phyloP scores from a whole-genome alignment of 2,113 vertebrate species.

The Calonectris borealis region DNA sequence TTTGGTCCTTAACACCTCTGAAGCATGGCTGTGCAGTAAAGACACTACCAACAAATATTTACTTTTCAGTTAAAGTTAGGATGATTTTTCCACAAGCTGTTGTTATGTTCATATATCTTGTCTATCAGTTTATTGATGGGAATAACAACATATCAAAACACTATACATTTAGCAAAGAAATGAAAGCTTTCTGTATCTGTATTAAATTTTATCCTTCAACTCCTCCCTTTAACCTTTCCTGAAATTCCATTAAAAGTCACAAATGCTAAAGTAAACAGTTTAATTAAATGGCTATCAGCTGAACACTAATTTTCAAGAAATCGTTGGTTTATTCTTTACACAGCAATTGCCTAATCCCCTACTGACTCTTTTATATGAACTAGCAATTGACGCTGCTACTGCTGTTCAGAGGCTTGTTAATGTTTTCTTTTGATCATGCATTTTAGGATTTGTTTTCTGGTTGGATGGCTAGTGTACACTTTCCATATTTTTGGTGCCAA shows the following conservation, averaged over 20 bases:
- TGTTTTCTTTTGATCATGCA: not conserved
- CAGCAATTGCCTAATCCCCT: constrained; percentile 29
- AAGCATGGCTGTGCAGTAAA: not conserved
- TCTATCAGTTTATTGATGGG: not conserved
- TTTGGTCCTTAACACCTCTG: not conserved
- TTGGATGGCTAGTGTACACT: not conserved
- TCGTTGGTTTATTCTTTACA: not conserved
- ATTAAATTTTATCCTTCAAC: not conserved
- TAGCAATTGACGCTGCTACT: not conserved
- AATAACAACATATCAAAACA: not conserved
- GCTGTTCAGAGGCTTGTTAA: not conserved
- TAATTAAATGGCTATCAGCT: constrained; percentile 25
- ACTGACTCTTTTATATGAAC: not conserved
- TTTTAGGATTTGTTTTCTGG: constrained; percentile 8
- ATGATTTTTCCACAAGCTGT: not conserved
- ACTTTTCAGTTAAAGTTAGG: not conserved
- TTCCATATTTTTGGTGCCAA: not conserved
- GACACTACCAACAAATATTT: not conserved
- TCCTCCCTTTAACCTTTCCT: not conserved
- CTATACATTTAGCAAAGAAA: not conserved
- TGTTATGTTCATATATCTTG: not conserved
- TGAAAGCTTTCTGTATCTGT: not conserved
- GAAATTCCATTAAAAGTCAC: not conserved
- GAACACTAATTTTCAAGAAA: not conserved
- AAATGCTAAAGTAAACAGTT: not conserved